These are phyloP conservation scores for Tachysurus fulvidraco DNA, from an alignment of 2,113 vertebrate species.

Conservation along the genomic window DNA sequence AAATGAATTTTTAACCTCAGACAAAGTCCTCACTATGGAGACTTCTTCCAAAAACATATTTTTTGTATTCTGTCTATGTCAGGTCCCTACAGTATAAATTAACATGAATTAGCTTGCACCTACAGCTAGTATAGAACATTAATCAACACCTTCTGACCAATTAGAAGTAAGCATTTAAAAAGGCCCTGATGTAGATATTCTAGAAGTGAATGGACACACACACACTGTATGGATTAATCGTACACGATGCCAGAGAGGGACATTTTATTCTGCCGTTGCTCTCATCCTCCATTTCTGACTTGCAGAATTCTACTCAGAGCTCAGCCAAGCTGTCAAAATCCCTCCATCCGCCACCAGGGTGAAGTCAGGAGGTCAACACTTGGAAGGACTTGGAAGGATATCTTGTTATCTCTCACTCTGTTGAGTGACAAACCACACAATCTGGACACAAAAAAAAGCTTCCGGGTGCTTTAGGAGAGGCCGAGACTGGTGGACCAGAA, in stretches of 20 bases:
- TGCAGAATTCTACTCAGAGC: slow-evolving; percentile 39
- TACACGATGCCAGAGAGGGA: too few species aligned
- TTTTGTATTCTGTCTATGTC: too few species aligned
- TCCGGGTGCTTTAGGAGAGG: slow-evolving; percentile 28
- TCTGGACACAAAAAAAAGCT: slow-evolving; percentile 48
- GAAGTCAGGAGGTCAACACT: slow-evolving; percentile 57
- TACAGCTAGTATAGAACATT: background rate
- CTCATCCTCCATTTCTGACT: background rate
- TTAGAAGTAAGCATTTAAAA: background rate
- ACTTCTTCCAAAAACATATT: background rate
- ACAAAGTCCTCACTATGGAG: background rate
- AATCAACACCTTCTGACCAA: background rate
- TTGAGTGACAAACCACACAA: slow-evolving; percentile 66
- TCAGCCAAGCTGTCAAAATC: slow-evolving; percentile 51
- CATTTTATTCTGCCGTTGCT: slow-evolving; percentile 1
- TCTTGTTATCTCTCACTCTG: slow-evolving; percentile 67
- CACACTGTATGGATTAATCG: background rate
- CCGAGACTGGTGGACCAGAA: background rate
- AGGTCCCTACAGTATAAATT: too few species aligned
- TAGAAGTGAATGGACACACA: background rate
- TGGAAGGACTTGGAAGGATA: slow-evolving; percentile 57
- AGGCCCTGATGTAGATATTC: background rate
- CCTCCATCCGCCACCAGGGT: slow-evolving; percentile 51
- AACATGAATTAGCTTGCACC: background rate
- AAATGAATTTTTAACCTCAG: background rate